Conservation (phyloP, 2,797 vertebrate species). For the Salmo trutta region DNA sequence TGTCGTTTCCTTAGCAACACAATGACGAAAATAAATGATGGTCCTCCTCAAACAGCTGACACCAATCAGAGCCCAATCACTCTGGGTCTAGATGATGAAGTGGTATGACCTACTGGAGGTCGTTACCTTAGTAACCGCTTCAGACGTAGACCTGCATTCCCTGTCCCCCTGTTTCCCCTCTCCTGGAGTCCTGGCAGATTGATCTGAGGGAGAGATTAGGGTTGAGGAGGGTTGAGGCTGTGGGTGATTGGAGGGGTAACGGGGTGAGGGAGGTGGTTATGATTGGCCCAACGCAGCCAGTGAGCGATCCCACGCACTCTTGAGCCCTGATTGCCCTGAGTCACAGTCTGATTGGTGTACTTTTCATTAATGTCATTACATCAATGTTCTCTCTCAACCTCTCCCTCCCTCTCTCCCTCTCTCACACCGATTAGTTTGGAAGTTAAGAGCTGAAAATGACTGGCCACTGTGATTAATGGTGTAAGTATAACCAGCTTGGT, state of each 20-base stretch:
- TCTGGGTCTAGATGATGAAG: not conserved
- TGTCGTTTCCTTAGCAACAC: not conserved
- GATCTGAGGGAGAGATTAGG: not conserved
- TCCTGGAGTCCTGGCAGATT: not conserved
- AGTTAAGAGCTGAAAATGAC: not conserved
- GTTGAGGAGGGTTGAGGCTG: not conserved
- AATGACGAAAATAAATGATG: not conserved
- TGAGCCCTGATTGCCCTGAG: not conserved
- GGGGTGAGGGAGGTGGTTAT: not conserved
- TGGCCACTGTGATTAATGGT: not conserved
- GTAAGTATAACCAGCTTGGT: not conserved
- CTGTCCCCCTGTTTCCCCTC: not conserved
- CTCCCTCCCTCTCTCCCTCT: not conserved
- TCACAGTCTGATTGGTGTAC: not conserved
- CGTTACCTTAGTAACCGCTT: not conserved
- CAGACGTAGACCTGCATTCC: not conserved
- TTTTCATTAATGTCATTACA: not conserved
- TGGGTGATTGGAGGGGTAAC: not conserved
- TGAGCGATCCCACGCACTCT: not conserved
- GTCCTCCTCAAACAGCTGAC: not conserved
- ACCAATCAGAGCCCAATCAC: not conserved
- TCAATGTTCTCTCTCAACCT: not conserved
- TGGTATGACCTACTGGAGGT: not conserved
- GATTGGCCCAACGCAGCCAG: not conserved
- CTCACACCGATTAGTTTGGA: not conserved